Evolutionary conservation across 2,888 invertebrate species (phyloP).

Genomic region (Oscheius sp.): DNA sequence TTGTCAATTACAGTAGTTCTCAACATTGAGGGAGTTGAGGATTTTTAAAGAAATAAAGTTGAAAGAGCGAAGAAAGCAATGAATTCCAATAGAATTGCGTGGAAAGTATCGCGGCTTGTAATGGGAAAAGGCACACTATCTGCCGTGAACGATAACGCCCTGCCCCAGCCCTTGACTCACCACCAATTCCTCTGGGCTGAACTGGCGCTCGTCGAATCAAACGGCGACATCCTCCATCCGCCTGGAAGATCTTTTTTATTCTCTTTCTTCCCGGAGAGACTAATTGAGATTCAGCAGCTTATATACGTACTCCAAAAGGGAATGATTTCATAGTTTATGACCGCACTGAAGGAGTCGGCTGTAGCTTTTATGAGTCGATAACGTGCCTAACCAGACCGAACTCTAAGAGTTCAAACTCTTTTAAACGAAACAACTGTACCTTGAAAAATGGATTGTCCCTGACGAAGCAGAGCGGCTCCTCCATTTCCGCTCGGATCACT

Average conservation of each 20-base stretch:
- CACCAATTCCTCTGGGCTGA: not conserved
- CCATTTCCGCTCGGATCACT: slow-evolving; percentile 23
- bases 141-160: not conserved
- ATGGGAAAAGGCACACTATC: not conserved
- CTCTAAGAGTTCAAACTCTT: too few species aligned
- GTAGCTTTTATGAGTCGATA: slow-evolving; percentile 21
- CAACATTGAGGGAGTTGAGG: too few species aligned
- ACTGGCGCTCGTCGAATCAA: slow-evolving; percentile 8
- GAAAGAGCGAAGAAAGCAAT: too few species aligned
- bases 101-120: too few species aligned
- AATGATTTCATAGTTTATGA: slow-evolving; percentile 20
- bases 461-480: slow-evolving; percentile 30
- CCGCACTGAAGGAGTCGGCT: not conserved
- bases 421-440: slow-evolving; percentile 12
- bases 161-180: not conserved
- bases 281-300: not conserved
- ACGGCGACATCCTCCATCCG: slow-evolving; percentile 21
- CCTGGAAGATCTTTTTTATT: slow-evolving; percentile 10
- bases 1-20: too few species aligned
- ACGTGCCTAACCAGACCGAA: too few species aligned
- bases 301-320: not conserved
- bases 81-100: too few species aligned
- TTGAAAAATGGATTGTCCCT: slow-evolving; percentile 31
- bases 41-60: too few species aligned
- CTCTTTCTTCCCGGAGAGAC: not conserved